phyloP scores from a whole-genome alignment of 2,797 vertebrate species.

The Lophius americanus region DNA sequence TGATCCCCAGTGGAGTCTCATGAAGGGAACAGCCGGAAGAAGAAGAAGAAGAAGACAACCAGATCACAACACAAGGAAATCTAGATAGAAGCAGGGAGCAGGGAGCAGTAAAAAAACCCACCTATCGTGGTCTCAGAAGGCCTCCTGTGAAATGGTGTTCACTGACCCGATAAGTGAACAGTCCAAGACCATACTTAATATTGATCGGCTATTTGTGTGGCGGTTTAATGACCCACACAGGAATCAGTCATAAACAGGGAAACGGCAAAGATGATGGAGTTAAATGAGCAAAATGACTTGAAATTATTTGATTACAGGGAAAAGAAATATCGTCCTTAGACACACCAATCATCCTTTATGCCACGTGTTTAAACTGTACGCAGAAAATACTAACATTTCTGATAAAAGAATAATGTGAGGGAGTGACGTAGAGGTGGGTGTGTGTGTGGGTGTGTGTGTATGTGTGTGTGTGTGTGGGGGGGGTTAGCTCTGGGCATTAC shows the following conservation, averaged over 20 bases:
- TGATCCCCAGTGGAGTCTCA: no score
- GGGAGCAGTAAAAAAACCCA: not conserved
- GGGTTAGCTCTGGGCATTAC: slow-evolving; percentile 1
- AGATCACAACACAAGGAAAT: not conserved
- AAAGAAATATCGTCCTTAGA: slow-evolving; percentile 24
- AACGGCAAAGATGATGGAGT: slow-evolving; percentile 12
- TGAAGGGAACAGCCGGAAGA: no score
- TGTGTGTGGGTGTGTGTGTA: slow-evolving; percentile 29
- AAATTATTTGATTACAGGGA: not conserved
- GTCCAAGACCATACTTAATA: slow-evolving; percentile 41
- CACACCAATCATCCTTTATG: slow-evolving; percentile 21
- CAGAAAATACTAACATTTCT: slow-evolving; percentile 34
- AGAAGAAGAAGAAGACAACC: no score
- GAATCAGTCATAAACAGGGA: slow-evolving; percentile 30
- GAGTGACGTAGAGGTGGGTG: not conserved
- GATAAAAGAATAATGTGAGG: slow-evolving; percentile 3
- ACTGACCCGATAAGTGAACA: slow-evolving; percentile 24
- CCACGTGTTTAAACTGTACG: slow-evolving; percentile 9
- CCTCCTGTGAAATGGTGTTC: not conserved
- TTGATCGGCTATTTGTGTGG: slow-evolving; percentile 39
- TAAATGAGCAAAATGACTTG: slow-evolving; percentile 30
- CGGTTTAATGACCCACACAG: slow-evolving; percentile 21
- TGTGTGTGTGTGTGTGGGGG: slow-evolving; percentile 23
- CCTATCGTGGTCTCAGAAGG: no score
- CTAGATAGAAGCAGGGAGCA: not conserved